A percentile compares a stretch with the other conserved stretches of the same genome.
phyloP scores from a whole-genome alignment of 1,140 invertebrate species.

The Idris sp. region DNA sequence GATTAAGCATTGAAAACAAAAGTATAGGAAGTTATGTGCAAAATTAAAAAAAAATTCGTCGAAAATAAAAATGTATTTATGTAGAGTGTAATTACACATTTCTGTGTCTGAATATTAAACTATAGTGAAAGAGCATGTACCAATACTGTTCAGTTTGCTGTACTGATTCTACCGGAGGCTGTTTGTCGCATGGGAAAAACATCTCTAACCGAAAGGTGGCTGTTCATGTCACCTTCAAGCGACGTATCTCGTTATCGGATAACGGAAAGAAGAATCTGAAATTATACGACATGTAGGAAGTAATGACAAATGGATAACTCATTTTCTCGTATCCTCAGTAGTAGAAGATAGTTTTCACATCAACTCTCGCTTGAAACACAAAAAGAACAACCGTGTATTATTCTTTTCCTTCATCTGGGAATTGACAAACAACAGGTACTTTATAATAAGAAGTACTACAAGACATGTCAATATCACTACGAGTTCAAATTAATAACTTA shows the following conservation, averaged over 20 bases:
- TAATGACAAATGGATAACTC: constrained; percentile 32
- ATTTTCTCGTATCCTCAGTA: constrained; percentile 17
- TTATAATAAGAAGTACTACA: background rate
- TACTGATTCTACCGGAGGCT: constrained; percentile 46
- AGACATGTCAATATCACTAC: too few species aligned
- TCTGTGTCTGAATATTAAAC: constrained; percentile 28
- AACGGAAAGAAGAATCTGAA: constrained; percentile 28
- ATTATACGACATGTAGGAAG: constrained; percentile 27
- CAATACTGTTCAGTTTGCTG: constrained; percentile 56
- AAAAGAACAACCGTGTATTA: constrained; percentile 7
- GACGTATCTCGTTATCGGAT: constrained; percentile 34
- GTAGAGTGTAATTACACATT: constrained; percentile 56
- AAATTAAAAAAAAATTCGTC: too few species aligned
- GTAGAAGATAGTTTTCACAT: constrained; percentile 9
- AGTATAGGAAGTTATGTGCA: background rate
- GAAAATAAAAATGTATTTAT: constrained; percentile 30
- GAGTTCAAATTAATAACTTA: too few species aligned
- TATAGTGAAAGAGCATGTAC: constrained; percentile 49
- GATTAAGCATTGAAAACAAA: constrained; percentile 22
- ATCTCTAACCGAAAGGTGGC: constrained; percentile 43
- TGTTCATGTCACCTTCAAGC: constrained; percentile 42
- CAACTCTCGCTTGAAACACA: constrained; percentile 1
- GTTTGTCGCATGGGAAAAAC: constrained; percentile 48
- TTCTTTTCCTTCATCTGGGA: constrained; percentile 1
- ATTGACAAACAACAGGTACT: constrained; percentile 10